phyloP scores from a whole-genome alignment of 1,140 invertebrate genomes.

The Diorhabda carinulata region DNA sequence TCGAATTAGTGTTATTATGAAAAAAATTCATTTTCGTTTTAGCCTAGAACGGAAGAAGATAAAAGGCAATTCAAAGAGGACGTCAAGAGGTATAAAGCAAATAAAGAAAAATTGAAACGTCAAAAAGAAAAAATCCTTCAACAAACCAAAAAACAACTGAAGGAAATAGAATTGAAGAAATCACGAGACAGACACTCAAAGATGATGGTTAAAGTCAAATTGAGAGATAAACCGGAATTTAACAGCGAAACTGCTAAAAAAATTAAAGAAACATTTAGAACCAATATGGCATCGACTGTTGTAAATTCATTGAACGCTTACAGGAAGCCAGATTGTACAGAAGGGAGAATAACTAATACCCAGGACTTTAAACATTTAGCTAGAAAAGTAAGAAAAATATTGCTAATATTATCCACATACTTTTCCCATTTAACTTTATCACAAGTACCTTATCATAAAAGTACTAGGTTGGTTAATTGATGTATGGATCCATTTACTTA shows the following conservation, averaged over 20 bases:
- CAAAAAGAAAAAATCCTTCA: conserved; percentile 58
- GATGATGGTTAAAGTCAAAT: conserved; percentile 32
- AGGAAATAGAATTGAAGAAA: conserved; percentile 33
- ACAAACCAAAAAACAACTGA: conserved; percentile 40
- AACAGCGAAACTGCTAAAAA: conserved; percentile 52
- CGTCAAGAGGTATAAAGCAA: conserved; percentile 65
- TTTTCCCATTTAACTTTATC: too few relatives aligned
- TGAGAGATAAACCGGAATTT: conserved; percentile 50
- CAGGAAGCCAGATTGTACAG: conserved; percentile 75
- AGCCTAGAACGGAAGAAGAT: conserved; percentile 76
- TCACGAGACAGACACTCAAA: conserved; percentile 44
- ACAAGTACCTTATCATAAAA: too few relatives aligned
- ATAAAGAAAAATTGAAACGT: conserved; percentile 71
- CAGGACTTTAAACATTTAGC: conserved; percentile 96
- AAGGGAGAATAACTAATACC: conserved; percentile 80
- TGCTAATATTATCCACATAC: too few relatives aligned
- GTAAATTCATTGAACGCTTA: conserved; percentile 88
- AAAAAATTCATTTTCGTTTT: conserved; percentile 35
- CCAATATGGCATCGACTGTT: conserved; percentile 85
- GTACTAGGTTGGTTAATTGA: too few relatives aligned
- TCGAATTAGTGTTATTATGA: not conserved
- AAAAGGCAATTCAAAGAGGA: conserved; percentile 64
- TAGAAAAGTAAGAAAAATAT: conserved; percentile 69
- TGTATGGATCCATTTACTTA: too few relatives aligned
- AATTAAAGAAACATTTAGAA: conserved; percentile 85